Conservation (phyloP, 2,113 vertebrate species). For the Piaya cayana region DNA sequence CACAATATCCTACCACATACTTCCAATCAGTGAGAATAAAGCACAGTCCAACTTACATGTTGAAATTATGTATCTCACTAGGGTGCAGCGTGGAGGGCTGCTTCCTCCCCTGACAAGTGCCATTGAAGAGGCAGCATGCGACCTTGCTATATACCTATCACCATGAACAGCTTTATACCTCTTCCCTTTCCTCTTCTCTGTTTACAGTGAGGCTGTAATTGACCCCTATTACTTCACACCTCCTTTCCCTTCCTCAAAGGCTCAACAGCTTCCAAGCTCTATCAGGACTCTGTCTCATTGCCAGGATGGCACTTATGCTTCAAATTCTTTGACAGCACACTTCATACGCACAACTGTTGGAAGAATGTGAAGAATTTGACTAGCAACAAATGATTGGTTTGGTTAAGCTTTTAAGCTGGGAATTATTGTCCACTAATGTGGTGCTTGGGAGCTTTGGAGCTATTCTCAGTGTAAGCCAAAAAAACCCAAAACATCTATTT, state of each 20-base stretch:
- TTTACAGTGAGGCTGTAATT: neutral
- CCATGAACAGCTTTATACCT: neutral
- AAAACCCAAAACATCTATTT: neutral
- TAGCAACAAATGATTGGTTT: neutral
- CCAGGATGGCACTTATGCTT: neutral
- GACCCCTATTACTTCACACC: neutral
- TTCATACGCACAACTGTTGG: neutral
- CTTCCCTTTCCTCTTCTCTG: neutral
- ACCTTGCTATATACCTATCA: fast-evolving
- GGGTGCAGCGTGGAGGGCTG: neutral
- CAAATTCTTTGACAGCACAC: neutral
- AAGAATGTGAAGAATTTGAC: conserved; percentile 8
- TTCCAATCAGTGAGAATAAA: neutral
- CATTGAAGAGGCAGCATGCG: neutral
- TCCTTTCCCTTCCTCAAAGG: neutral
- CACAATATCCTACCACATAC: neutral
- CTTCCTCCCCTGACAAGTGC: neutral
- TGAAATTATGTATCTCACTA: neutral
- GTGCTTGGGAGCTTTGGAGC: neutral
- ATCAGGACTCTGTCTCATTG: neutral
- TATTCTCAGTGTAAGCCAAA: neutral
- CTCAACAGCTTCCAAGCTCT: neutral
- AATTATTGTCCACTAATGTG: neutral
- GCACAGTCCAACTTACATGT: neutral
- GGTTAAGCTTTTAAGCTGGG: neutral